Evolutionary conservation across 2,113 vertebrate genomes (phyloP).

Genomic region (Xenopus borealis): DNA sequence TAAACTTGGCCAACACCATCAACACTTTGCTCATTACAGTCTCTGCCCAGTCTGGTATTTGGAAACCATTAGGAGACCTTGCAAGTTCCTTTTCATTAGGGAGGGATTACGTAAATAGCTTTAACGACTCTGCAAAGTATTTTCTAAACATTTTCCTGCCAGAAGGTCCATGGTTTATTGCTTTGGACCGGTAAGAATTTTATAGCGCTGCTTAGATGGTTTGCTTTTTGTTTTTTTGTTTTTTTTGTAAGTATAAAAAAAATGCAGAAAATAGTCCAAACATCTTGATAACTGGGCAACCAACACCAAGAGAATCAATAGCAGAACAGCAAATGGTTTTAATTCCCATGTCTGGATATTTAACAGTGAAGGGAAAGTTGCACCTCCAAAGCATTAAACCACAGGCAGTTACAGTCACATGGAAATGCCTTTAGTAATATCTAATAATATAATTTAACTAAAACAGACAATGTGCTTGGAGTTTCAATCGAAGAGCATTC

Average conservation of each 20-base stretch:
- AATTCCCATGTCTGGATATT: neutral
- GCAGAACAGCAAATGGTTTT: conserved; percentile 7
- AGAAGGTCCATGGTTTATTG: conserved; percentile 50
- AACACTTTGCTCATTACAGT: conserved; percentile 61
- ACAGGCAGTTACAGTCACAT: too few relatives aligned
- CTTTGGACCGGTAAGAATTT: conserved; percentile 11
- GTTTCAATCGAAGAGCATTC: neutral
- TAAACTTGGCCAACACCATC: conserved; percentile 64
- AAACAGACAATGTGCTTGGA: too few relatives aligned
- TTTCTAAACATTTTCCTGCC: conserved; percentile 60
- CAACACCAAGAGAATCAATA: neutral
- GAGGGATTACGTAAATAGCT: conserved; percentile 66
- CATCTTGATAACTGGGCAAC: conserved; percentile 21
- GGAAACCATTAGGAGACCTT: conserved; percentile 48
- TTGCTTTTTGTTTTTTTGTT: neutral
- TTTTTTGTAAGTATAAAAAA: neutral
- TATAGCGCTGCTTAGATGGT: conserved; percentile 9
- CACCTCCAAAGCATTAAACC: neutral
- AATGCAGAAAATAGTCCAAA: conserved; percentile 24
- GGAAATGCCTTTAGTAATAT: too few relatives aligned
- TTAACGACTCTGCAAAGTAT: conserved; percentile 61
- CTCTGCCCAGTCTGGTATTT: conserved; percentile 15
- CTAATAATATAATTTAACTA: too few relatives aligned
- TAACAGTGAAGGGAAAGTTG: neutral
- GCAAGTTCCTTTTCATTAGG: conserved; percentile 50